phyloP scores from a whole-genome alignment of 1,140 invertebrate genomes.

The Heliconius congener region DNA sequence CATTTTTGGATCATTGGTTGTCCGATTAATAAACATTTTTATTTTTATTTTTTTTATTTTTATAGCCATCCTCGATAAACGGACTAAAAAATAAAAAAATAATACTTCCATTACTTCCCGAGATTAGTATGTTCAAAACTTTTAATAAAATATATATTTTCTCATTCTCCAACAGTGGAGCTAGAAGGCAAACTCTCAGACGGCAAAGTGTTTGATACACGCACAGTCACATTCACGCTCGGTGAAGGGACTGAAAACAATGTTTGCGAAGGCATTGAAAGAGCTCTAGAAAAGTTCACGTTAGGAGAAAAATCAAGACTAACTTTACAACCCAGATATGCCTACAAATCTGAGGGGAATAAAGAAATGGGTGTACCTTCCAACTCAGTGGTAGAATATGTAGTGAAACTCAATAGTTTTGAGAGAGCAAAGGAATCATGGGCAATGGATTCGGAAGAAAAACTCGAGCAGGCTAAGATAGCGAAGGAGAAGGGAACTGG shows the following conservation, averaged over 20 bases:
- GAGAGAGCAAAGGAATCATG: constrained; percentile 92
- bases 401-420: constrained; percentile 90
- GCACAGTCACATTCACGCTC: constrained; percentile 91
- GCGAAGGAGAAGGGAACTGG: constrained; percentile 95
- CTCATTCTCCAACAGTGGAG: constrained; percentile 84
- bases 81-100: no score
- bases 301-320: constrained; percentile 90
- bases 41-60: no score
- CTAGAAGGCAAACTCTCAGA: constrained; percentile 85
- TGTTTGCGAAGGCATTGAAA: constrained; percentile 92
- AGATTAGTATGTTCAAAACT: no score
- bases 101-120: no score
- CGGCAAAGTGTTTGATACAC: constrained; percentile 70
- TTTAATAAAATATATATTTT: neutral
- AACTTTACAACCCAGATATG: constrained; percentile 90
- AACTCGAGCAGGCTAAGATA: constrained; percentile 90
- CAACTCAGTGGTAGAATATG: constrained; percentile 90
- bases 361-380: constrained; percentile 88
- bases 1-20: no score
- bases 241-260: constrained; percentile 91
- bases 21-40: no score
- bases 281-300: constrained; percentile 91
- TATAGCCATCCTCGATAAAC: no score
- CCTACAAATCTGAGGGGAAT: constrained; percentile 89
- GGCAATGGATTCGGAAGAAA: constrained; percentile 90